Evolutionary conservation across 2,888 invertebrate species (phyloP).

Genomic region (Polyommatus icarus): DNA sequence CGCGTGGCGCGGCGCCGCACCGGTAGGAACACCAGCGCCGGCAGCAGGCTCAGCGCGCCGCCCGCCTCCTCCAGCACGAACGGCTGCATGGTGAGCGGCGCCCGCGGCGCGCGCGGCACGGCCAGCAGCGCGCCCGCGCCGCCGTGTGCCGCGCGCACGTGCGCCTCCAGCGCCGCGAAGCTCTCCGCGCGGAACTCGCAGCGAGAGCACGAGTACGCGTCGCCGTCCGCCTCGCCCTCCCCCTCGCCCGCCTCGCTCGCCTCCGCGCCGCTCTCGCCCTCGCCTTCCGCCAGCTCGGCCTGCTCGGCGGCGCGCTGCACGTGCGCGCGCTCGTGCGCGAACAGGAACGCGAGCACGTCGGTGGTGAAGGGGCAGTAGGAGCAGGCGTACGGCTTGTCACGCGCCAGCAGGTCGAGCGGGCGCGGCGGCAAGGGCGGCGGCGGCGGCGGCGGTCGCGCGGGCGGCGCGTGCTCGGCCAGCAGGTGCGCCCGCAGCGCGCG

Average conservation of each 20-base stretch:
- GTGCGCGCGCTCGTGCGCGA: slow-evolving; percentile 95
- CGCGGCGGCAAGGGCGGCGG: slow-evolving; percentile 68
- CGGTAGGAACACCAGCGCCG: slow-evolving; percentile 95
- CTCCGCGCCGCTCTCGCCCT: slow-evolving; percentile 49
- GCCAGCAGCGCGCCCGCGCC: slow-evolving; percentile 76
- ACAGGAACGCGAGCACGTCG: slow-evolving; percentile 92
- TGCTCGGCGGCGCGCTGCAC: slow-evolving; percentile 58
- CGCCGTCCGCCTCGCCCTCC: slow-evolving; percentile 54
- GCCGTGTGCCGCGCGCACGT: slow-evolving; percentile 73
- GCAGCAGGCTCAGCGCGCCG: slow-evolving; percentile 86
- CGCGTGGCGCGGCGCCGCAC: slow-evolving; percentile 92
- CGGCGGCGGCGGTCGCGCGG: slow-evolving; percentile 62
- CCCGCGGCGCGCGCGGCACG: slow-evolving; percentile 83
- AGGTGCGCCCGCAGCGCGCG: slow-evolving; percentile 94
- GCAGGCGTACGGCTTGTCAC: slow-evolving; percentile 91
- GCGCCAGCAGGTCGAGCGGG: slow-evolving; percentile 79
- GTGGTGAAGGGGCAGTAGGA: slow-evolving; percentile 94
- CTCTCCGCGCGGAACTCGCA: slow-evolving; percentile 74
- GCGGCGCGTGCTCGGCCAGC: slow-evolving; percentile 90
- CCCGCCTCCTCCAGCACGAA: slow-evolving; percentile 88
- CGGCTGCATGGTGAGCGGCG: slow-evolving; percentile 93
- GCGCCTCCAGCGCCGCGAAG: slow-evolving; percentile 73
- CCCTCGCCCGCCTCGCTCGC: slow-evolving; percentile 52
- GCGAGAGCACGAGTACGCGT: slow-evolving; percentile 72
- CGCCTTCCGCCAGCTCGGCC: slow-evolving; percentile 45